phyloP scores from a whole-genome alignment of 2,797 vertebrate species.

The Menidia menidia region DNA sequence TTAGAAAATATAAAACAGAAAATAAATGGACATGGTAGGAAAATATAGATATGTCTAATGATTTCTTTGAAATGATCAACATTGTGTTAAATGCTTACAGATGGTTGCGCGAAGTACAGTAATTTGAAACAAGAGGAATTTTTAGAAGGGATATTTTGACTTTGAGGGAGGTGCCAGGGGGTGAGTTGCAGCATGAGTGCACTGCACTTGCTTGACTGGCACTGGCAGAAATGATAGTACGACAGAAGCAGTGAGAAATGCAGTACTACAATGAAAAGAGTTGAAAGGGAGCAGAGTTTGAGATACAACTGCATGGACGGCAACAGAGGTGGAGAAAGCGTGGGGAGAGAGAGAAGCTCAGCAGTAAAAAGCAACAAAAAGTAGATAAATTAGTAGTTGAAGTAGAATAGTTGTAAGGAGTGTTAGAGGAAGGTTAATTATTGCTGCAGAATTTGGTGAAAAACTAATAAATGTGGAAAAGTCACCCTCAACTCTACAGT shows the following conservation, averaged over 20 bases:
- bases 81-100: slow-evolving; percentile 17
- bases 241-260: slow-evolving; percentile 36
- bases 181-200: slow-evolving; percentile 36
- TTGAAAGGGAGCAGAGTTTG: slow-evolving; percentile 35
- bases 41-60: slow-evolving; percentile 22
- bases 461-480: slow-evolving; percentile 39
- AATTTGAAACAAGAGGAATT: slow-evolving; percentile 25
- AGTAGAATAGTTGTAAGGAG: slow-evolving; percentile 47
- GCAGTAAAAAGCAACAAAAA: slow-evolving; percentile 36
- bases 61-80: slow-evolving; percentile 28
- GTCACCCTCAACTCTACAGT: not conserved
- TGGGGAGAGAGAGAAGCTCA: slow-evolving; percentile 7
- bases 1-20: slow-evolving; percentile 22
- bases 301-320: slow-evolving; percentile 58
- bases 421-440: slow-evolving; percentile 22
- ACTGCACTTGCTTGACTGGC: slow-evolving; percentile 71
- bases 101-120: slow-evolving; percentile 18
- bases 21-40: slow-evolving; percentile 24
- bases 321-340: slow-evolving; percentile 30
- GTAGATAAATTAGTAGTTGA: slow-evolving; percentile 32
- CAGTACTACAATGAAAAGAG: slow-evolving; percentile 52
- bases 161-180: slow-evolving; percentile 45
- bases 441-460: slow-evolving; percentile 43
- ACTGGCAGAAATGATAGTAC: slow-evolving; percentile 58
- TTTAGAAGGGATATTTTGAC: slow-evolving; percentile 25